These are phyloP conservation scores for Mythimna loreyi DNA, from an alignment of 2,888 invertebrate genomes.

Conservation along the genomic window DNA sequence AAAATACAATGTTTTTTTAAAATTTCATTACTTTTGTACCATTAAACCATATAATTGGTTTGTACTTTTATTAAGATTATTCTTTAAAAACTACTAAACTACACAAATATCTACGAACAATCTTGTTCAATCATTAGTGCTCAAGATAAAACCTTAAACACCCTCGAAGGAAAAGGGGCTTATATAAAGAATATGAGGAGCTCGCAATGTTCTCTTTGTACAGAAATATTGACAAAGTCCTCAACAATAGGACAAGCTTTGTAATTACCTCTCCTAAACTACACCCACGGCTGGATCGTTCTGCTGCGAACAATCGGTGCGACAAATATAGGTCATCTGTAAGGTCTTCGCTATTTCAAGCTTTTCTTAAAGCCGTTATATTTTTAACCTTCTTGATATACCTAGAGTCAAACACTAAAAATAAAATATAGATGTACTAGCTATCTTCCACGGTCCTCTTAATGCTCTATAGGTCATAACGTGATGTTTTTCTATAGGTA, in stretches of 20 bases:
- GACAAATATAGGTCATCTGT: neutral
- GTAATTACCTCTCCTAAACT: neutral
- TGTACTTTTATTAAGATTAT: too few relatives aligned
- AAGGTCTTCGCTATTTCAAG: neutral
- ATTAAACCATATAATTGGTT: too few relatives aligned
- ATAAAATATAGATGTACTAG: too few relatives aligned
- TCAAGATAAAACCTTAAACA: neutral
- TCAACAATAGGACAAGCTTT: neutral
- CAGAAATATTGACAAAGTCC: slow-evolving; percentile 1
- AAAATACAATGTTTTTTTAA: too few relatives aligned
- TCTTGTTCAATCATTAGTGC: neutral
- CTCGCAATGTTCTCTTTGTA: neutral
- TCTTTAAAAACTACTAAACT: too few relatives aligned
- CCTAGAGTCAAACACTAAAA: too few relatives aligned
- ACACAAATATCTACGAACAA: neutral
- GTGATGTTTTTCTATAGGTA: too few relatives aligned
- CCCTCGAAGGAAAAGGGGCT: neutral
- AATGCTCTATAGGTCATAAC: too few relatives aligned
- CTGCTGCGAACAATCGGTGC: neutral
- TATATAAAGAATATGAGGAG: neutral
- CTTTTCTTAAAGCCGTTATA: neutral
- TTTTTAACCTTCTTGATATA: neutral
- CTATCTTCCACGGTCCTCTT: too few relatives aligned
- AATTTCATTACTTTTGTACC: too few relatives aligned
- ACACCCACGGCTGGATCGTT: neutral